Evolutionary conservation across 2,797 vertebrate genomes (phyloP).

Genomic region (Pangasius krempfi): DNA sequence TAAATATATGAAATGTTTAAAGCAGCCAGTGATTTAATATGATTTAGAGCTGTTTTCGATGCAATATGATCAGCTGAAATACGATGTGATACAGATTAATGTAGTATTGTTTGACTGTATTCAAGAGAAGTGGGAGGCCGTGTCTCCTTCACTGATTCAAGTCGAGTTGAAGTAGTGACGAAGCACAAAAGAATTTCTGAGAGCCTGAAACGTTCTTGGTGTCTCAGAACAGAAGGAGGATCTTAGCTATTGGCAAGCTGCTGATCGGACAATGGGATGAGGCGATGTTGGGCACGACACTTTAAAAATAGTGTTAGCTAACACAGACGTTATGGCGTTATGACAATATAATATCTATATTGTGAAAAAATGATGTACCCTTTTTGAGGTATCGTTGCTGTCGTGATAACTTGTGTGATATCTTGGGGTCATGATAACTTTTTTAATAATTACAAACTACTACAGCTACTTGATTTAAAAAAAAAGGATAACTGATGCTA

Average conservation of each 20-base stretch:
- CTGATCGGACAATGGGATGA: neutral
- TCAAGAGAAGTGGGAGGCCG: neutral
- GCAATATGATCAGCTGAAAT: neutral
- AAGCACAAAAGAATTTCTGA: neutral
- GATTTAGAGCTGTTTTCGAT: neutral
- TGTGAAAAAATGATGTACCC: neutral
- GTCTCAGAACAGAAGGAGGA: neutral
- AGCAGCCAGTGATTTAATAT: neutral
- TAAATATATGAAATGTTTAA: neutral
- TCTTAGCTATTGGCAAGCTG: neutral
- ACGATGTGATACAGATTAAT: neutral
- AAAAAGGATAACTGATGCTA: neutral
- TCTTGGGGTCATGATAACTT: neutral
- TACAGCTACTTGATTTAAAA: constrained; percentile 9
- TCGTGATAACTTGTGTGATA: neutral
- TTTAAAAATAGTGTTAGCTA: neutral
- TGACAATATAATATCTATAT: neutral
- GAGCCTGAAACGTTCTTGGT: neutral
- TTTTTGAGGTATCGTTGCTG: too few species aligned
- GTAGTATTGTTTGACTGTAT: neutral
- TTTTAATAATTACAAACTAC: neutral
- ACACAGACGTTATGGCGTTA: neutral
- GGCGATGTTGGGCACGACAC: neutral
- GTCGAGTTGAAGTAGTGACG: neutral
- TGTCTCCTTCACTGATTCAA: neutral